Conservation (phyloP, 2,113 vertebrate species). For the Gambusia holbrooki region DNA sequence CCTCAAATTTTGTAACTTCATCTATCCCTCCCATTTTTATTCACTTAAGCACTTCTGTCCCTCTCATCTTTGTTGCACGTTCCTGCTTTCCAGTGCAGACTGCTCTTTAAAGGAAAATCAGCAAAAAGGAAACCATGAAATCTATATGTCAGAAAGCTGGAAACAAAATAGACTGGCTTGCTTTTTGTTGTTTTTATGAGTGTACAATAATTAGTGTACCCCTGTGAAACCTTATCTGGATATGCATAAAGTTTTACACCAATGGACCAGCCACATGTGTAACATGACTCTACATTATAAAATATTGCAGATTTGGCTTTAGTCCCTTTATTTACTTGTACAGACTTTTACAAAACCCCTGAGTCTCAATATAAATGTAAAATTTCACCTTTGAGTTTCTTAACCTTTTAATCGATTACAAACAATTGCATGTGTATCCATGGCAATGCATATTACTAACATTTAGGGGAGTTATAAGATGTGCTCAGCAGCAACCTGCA, state of each 20-base stretch:
- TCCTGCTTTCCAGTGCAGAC: conserved; percentile 17
- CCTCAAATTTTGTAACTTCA: conserved; percentile 57
- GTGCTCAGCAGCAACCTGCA: conserved; percentile 50
- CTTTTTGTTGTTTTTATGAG: not conserved
- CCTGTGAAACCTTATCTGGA: not conserved
- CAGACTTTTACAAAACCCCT: not conserved
- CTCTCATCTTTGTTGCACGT: conserved; percentile 9
- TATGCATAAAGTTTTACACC: conserved; percentile 13
- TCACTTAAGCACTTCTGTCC: conserved; percentile 36
- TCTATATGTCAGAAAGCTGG: not conserved
- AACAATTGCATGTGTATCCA: not conserved
- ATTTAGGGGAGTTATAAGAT: conserved; percentile 67
- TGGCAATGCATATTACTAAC: conserved; percentile 53
- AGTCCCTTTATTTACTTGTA: not conserved
- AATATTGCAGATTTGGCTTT: not conserved
- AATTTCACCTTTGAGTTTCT: not conserved
- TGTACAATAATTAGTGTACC: not conserved
- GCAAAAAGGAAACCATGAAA: conserved; percentile 11
- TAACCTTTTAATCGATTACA: not conserved
- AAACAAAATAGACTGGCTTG: not conserved
- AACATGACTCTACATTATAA: conserved; percentile 54
- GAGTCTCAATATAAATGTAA: not conserved
- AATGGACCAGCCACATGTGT: conserved; percentile 37
- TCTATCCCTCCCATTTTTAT: conserved; percentile 69
- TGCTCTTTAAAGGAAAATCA: conserved; percentile 9